Evolutionary conservation across 2,113 vertebrate species (phyloP).

Genomic region (rabbit (Oryctolagus cuniculus)): DNA sequence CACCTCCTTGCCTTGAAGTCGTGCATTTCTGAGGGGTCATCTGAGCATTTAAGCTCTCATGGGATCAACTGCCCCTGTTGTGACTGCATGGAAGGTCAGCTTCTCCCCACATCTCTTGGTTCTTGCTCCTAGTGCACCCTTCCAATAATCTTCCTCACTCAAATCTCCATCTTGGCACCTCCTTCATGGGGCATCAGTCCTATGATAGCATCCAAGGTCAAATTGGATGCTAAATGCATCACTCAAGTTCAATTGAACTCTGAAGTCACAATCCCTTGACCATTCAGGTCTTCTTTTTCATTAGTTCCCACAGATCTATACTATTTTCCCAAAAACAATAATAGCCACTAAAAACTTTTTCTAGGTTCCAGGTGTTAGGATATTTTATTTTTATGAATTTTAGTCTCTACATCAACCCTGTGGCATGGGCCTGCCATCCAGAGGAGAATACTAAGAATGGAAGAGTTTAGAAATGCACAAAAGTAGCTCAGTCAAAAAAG

Average conservation of each 20-base stretch:
- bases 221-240: not conserved
- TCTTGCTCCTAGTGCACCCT: not conserved
- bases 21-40: not conserved
- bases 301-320: not conserved
- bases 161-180: not conserved
- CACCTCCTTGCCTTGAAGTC: not conserved
- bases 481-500: not conserved
- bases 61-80: not conserved
- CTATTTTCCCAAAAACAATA: not conserved
- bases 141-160: not conserved
- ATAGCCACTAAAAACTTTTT: not conserved
- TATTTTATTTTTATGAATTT: constrained; percentile 5
- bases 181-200: not conserved
- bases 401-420: not conserved
- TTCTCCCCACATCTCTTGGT: not conserved
- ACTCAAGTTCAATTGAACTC: not conserved
- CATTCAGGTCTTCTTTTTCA: not conserved
- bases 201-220: not conserved
- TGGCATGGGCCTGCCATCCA: constrained; percentile 7
- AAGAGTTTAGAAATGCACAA: not conserved
- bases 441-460: not conserved
- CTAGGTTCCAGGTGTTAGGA: not conserved
- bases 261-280: not conserved
- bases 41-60: not conserved
- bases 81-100: not conserved